Evolutionary conservation across 2,888 invertebrate species (phyloP).

Genomic region (Meteorus colon): DNA sequence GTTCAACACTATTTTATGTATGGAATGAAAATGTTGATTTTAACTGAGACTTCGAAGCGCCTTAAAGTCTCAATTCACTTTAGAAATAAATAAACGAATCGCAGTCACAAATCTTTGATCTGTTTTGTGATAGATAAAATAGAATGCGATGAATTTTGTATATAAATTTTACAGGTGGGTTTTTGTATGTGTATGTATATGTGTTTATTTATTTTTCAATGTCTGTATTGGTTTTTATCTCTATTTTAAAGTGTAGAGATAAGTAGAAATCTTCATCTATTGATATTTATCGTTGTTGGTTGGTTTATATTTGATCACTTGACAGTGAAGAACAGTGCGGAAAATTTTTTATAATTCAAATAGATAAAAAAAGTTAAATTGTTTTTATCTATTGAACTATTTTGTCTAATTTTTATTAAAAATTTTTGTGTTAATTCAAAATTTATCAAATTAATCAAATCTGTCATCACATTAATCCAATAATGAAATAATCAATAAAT

Average conservation of each 20-base stretch:
- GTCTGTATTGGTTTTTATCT: neutral
- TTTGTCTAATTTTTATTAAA: too few species aligned
- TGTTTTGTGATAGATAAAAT: slow-evolving; percentile 1
- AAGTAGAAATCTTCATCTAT: slow-evolving; percentile 1
- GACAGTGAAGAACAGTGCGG: neutral
- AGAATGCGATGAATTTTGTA: neutral
- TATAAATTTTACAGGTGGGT: slow-evolving; percentile 3
- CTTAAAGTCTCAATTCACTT: neutral
- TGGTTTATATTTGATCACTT: neutral
- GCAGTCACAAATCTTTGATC: slow-evolving; percentile 43
- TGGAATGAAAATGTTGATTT: neutral
- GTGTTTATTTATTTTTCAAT: neutral
- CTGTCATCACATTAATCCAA: too few species aligned
- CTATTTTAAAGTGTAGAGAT: neutral
- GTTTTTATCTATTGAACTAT: neutral
- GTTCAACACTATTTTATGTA: neutral
- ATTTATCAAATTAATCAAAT: too few species aligned
- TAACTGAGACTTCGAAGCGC: neutral
- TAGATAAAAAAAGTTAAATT: neutral
- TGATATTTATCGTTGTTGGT: neutral
- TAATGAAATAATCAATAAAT: too few species aligned
- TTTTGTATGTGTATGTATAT: neutral
- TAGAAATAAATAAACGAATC: slow-evolving; percentile 28
- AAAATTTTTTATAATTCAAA: neutral
- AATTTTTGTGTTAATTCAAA: too few species aligned